Percentiles rank a stretch among this genome's conserved stretches.
Evolutionary conservation across 2,797 vertebrate species (phyloP).

Genomic region (Darevskia mixta): DNA sequence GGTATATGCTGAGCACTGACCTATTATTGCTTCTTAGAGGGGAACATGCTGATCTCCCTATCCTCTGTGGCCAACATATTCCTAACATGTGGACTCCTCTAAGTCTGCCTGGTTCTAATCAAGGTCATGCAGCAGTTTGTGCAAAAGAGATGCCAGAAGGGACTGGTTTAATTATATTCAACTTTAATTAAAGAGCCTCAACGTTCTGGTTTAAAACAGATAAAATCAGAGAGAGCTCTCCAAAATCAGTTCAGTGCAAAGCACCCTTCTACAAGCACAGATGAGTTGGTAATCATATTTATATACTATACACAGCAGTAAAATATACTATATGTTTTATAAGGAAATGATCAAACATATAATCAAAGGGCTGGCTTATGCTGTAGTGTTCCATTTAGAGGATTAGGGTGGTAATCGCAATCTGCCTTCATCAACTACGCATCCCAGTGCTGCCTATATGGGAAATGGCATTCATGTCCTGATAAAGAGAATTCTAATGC

Average conservation of each 20-base stretch:
- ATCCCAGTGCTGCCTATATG: not conserved
- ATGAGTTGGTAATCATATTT: not conserved
- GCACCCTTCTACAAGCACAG: not conserved
- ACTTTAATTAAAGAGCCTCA: constrained; percentile 53
- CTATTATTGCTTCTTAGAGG: not conserved
- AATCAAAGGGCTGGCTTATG: constrained; percentile 61
- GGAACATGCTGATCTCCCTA: constrained; percentile 25
- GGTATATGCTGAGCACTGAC: not conserved
- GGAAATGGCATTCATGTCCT: constrained; percentile 31
- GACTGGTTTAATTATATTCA: constrained; percentile 40
- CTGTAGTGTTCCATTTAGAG: constrained; percentile 67
- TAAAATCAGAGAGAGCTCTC: not conserved
- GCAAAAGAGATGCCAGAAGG: constrained; percentile 39
- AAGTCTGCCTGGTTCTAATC: constrained; percentile 20
- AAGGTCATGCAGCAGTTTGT: constrained; percentile 33
- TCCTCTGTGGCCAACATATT: constrained; percentile 10
- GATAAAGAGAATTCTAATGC: constrained; percentile 39
- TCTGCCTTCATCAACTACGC: constrained; percentile 61
- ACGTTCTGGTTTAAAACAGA: not conserved
- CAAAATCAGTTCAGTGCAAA: constrained; percentile 17
- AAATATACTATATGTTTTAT: not conserved
- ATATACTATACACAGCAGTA: constrained; percentile 28
- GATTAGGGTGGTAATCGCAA: constrained; percentile 69
- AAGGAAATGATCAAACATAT: constrained; percentile 38
- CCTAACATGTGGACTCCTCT: not conserved